Conservation (phyloP, 2,797 vertebrate species). For the Dermochelys coriacea region DNA sequence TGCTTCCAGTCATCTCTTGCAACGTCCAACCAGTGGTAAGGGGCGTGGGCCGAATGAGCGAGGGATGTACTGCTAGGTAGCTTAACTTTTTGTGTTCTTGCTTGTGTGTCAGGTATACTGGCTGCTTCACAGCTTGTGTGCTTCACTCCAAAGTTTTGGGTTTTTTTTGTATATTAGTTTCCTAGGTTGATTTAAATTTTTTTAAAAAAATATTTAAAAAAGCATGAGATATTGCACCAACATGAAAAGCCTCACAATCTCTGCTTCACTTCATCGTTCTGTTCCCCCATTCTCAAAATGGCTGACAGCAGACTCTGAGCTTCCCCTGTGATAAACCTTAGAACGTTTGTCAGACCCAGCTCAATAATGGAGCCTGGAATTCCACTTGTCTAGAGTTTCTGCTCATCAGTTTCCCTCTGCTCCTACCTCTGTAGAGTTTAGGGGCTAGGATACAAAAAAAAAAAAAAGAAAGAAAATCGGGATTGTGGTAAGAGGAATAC, state of each 20-base stretch:
- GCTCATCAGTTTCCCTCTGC: neutral
- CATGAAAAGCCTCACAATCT: neutral
- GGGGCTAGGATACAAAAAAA: neutral
- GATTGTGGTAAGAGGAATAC: neutral
- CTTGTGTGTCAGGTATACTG: neutral
- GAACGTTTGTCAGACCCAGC: neutral
- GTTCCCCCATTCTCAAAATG: neutral
- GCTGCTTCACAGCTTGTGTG: neutral
- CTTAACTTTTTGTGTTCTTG: neutral
- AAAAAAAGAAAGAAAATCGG: neutral
- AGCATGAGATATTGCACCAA: too few relatives aligned
- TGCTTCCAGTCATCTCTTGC: neutral
- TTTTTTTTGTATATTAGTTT: neutral
- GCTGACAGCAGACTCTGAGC: neutral
- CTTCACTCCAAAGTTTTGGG: too few relatives aligned
- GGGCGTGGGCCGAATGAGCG: too few relatives aligned
- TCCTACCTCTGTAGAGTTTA: neutral
- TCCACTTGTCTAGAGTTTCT: neutral
- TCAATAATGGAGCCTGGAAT: neutral
- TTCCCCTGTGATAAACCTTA: neutral
- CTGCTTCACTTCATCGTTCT: neutral
- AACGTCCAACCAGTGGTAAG: neutral
- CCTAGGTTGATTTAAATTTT: too few relatives aligned
- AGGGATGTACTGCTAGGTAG: neutral
- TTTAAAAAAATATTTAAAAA: too few relatives aligned